Base-by-base conservation (phyloP, 1,140 invertebrate species). In the Calephelis virginiensis region DNA sequence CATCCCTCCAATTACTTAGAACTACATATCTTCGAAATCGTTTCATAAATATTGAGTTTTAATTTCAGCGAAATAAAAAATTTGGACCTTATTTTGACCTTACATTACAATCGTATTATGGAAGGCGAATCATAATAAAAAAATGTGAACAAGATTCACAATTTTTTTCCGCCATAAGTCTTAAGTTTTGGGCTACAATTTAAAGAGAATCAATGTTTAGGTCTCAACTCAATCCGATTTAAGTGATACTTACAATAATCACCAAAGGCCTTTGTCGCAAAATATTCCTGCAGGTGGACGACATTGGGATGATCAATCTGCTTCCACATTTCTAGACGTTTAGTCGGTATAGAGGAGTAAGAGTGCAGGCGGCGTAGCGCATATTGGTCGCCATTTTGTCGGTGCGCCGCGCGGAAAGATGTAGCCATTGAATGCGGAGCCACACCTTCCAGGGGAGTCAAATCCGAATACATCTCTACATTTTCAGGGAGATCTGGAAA, bases 211-310 rank as follows among this genome's bases (percentile, higher is more conserved):
- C 28, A 2, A 2, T 28, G 2, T 28, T 28, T 28, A 28, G 28
- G 3, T 4, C 2, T 28, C 28, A 28, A 28, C 28, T 2, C 28
- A 28, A 28, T 0, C 28, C 28, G 28, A 0, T 28, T 28, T 17
- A 17, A 28, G 28, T 28, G 28, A 38, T 38, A 94, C 96, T 93
- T 91, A 98, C 97, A 99, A 92, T 97, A 96, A 93, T 99, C 98
- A 79, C 96, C 96, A 92, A 99, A 99, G 47, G 96, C 95, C 92
- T 98, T 98, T 46, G 98, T 99, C 10, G 97, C 97, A 90, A 99
- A 99, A 64, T 97, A 96, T 90, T 99, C 97, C 83, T 96, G 94
- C 48, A 99, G 92, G 73, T 96, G 95, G 50, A 99, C 97, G 69
- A 99, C 94, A 93, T 99, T 99, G 73, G 97, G 96, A 92, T 99